A percentile compares a stretch with the other conserved stretches of the same genome.
phyloP scores from a whole-genome alignment of 92 coral and sea anemone species.

The Anthopleura xanthogrammica region DNA sequence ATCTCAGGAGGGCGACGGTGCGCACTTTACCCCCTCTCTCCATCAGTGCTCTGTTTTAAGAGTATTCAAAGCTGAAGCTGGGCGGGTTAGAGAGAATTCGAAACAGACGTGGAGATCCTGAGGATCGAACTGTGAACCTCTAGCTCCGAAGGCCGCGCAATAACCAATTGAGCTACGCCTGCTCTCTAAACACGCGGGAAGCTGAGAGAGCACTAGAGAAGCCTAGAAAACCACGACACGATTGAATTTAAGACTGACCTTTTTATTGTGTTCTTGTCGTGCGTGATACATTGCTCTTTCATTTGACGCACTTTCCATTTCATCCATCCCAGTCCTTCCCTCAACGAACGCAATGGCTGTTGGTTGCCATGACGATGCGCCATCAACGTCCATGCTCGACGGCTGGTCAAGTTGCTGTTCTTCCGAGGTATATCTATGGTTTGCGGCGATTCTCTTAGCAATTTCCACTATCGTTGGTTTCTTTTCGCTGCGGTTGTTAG shows the following conservation, averaged over 20 bases:
- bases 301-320: slow-evolving; percentile 1
- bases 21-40: too few species aligned
- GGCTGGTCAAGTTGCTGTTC: neutral
- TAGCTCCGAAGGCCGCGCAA: too few species aligned
- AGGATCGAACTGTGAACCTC: too few species aligned
- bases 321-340: slow-evolving; percentile 12
- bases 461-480: slow-evolving; percentile 24
- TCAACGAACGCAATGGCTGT: slow-evolving; percentile 36
- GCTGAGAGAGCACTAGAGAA: too few species aligned
- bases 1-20: too few species aligned
- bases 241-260: neutral
- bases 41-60: too few species aligned
- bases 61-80: too few species aligned
- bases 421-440: neutral
- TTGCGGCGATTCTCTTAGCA: neutral
- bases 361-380: slow-evolving; percentile 28
- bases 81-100: too few species aligned
- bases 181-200: too few species aligned
- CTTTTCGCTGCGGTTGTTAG: neutral
- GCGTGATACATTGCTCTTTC: slow-evolving; percentile 1
- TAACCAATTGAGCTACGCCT: too few species aligned
- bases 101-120: too few species aligned
- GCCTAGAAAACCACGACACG: too few species aligned
- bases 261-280: slow-evolving; percentile 6
- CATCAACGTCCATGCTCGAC: neutral